These are phyloP conservation scores for Chionodraco myersi DNA, from an alignment of 2,113 vertebrate genomes.

Conservation along the genomic window DNA sequence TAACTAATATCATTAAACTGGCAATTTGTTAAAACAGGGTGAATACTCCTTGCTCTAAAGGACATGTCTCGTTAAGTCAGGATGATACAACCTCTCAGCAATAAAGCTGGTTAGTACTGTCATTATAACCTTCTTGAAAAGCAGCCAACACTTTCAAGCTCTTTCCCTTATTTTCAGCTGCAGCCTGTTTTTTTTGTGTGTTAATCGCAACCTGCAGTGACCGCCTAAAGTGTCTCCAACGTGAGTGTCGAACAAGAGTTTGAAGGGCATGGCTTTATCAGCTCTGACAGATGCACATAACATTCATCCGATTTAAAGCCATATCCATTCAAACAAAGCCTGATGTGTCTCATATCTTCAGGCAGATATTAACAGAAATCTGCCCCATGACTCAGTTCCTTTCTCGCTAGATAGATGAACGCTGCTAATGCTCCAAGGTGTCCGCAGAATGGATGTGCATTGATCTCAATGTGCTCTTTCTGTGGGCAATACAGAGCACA, in stretches of 20 bases:
- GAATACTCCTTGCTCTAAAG: background rate
- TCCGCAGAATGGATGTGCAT: conserved; percentile 63
- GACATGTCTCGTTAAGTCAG: background rate
- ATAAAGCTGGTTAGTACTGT: background rate
- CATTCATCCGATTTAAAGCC: conserved; percentile 51
- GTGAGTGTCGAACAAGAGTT: conserved; percentile 23
- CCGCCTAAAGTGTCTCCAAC: conserved; percentile 5
- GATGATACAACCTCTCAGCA: background rate
- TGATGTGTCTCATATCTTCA: conserved; percentile 42
- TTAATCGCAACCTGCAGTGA: background rate
- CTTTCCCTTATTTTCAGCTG: conserved; percentile 1
- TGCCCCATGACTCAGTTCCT: conserved; percentile 61
- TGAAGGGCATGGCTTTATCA: conserved; percentile 52
- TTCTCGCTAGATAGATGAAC: conserved; percentile 55
- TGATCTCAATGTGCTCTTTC: conserved; percentile 54
- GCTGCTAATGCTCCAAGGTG: conserved; percentile 41
- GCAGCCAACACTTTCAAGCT: background rate
- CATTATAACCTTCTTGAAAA: background rate
- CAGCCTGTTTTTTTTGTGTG: background rate
- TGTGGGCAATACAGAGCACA: conserved; percentile 16
- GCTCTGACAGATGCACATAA: conserved; percentile 29
- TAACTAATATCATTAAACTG: background rate
- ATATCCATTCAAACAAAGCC: conserved; percentile 36
- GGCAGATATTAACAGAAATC: conserved; percentile 55
- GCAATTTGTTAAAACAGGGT: background rate